Conservation (phyloP, 2,888 invertebrate species). For the Erpobdella octoculata region DNA sequence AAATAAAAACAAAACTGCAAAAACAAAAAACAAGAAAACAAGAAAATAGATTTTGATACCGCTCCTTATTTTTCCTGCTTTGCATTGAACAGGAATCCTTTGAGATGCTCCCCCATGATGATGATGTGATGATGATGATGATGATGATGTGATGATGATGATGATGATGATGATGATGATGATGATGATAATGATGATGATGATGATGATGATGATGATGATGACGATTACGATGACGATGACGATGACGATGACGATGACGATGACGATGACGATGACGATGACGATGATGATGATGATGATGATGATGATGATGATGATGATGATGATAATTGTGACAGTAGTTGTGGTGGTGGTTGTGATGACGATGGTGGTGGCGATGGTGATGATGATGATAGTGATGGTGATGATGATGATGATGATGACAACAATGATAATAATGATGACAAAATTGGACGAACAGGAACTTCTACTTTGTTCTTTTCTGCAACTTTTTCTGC, state of each 20-base stretch:
- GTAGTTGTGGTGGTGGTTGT: neutral
- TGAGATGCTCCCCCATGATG: no score
- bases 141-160: conserved; percentile 23
- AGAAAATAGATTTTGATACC: no score
- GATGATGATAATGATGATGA: conserved; percentile 23
- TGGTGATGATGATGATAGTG: conserved; percentile 16
- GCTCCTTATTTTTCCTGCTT: no score
- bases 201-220: neutral
- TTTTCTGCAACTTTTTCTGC: no score
- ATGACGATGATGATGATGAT: conserved; percentile 20
- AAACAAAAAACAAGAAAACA: no score
- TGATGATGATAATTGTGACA: conserved; percentile 19
- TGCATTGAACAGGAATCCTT: no score
- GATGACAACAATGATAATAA: no score
- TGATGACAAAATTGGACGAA: no score
- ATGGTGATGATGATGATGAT: conserved; percentile 5
- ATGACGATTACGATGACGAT: neutral
- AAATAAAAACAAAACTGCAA: no score
- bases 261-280: neutral
- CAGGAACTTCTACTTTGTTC: no score
- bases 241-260: neutral
- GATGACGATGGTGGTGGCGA: conserved; percentile 10
- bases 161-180: conserved; percentile 28
- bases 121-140: no score
- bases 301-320: conserved; percentile 17